Base-by-base conservation (phyloP, 2,888 invertebrate genomes). In the Sphaeridia pumilis region DNA sequence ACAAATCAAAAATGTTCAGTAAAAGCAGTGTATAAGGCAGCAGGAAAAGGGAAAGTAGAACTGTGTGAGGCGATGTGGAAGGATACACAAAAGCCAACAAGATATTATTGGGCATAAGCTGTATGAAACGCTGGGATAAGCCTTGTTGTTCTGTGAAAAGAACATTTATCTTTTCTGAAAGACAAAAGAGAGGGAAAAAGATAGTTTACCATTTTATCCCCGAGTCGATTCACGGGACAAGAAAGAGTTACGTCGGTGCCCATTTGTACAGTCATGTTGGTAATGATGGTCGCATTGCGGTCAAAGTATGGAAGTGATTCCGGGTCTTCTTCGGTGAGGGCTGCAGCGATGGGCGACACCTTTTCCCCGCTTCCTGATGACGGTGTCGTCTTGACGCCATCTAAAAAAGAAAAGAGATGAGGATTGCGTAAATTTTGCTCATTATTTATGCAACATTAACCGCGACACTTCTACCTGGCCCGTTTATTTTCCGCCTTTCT, bases 251-350 rank as follows among this genome's bases (percentile, higher is more conserved):
- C 63, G 56, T 63, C 63, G 43, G 62, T 59, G 36, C 65, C 65
- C 59, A 61, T 60, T 57, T 65, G 65, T 47, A 65, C 63, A 35
- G 65, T 65, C 35, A 63, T 49, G 52, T 65, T 65, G 43, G 60
- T 58, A 46, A 56, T 58, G 54, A 60, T 52, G 54, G 61, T 64
- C 55, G 59, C 57, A 54, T 63, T 61, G 54, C 57, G 58, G 54
- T 65, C 63, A 54, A 61, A 63, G 46, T 60, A 61, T 31, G 63
- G 63, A 35, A 60, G 56, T 12, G 58, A 54, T 51, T 62, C 64
- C 45, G 58, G 46, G 24, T 51, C 51, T 4, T 26, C 38, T 46
- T 45, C 45, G n/a, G 27, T 21, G 24, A 34, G 35, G 20, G 24
- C 34, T 25, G 24, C 34, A n/a, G 28, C 26, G 4, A 17, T 26